Base-by-base conservation (phyloP, 92 coral and sea anemone species). In the Desmophyllum pertusum region DNA sequence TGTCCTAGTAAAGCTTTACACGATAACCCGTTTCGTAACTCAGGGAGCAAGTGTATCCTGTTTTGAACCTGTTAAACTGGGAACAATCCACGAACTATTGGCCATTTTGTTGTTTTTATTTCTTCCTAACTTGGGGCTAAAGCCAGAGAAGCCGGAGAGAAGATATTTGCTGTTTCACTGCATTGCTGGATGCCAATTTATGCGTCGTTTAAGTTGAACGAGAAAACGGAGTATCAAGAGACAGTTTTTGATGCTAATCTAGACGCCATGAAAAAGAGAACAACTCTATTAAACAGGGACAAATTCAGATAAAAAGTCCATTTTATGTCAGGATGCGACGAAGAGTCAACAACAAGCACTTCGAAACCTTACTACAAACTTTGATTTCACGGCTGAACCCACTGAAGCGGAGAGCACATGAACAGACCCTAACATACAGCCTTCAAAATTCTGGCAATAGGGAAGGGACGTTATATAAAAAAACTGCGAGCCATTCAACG, bases 1-100 rank as follows among this genome's bases (percentile, higher is more conserved):
- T 89, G 90, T 43, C 86, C 91, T 0, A n/a, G n/a, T n/a, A 93
- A 91, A 61, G 87, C 91, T 23, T 71, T 82, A 21, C 94, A 93
- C 53, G 93, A 87, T 59, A 93, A 90, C 53, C 93, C 97, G 19
- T 91, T 88, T 62, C 93, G 95, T 9, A 88, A 86, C 67, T 53
- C 92, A 0, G 87, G 87, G 30, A 75, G 86, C 45, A 41, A 75
- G 10, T 89, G 92, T 51, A 69, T 89, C 19, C 73, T 89, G 42
- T 73, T 89, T 53, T 89, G 41, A 88, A n/a, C n/a, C n/a, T n/a
- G n/a, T n/a, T n/a, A n/a, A n/a, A 29, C 35, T 62, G 37, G 37
- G 27, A 3, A 38, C 38, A 67, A 37, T 19, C 70, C 4, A 17
- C 73, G 10, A 67, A 25, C 29, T 37, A 19, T n/a, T 0, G 4